These are phyloP conservation scores for Bactericera cockerelli DNA, from an alignment of 1,140 invertebrate species.

Conservation along the genomic window DNA sequence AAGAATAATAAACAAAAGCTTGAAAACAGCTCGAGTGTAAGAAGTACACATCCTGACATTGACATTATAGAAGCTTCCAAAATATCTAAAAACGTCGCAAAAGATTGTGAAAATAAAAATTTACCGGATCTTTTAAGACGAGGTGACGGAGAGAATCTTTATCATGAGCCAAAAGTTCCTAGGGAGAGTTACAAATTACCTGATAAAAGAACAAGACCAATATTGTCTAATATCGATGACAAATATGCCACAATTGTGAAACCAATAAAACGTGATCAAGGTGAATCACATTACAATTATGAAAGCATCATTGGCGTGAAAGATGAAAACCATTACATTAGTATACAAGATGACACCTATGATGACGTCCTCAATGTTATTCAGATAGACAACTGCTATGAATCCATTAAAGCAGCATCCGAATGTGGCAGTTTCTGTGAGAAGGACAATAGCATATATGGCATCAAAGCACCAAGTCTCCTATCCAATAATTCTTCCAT, in stretches of 20 bases:
- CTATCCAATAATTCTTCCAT: not conserved
- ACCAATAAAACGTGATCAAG: not conserved
- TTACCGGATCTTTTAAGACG: not conserved
- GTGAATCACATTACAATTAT: not conserved
- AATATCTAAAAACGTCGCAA: not conserved
- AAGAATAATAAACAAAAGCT: not conserved
- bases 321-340: not conserved
- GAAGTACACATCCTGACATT: not conserved
- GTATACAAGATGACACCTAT: not conserved
- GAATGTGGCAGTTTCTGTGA: slow-evolving; percentile 2
- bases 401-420: not conserved
- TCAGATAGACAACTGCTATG: slow-evolving; percentile 1
- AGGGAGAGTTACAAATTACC: too few relatives aligned
- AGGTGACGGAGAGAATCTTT: not conserved
- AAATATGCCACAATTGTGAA: not conserved
- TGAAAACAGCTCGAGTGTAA: not conserved
- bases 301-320: not conserved
- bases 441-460: slow-evolving; percentile 1
- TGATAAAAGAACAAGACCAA: not conserved
- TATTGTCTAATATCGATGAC: not conserved
- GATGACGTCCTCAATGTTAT: not conserved
- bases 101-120: not conserved
- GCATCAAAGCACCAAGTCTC: slow-evolving; percentile 1
- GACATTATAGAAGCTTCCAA: not conserved
- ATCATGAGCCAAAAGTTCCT: not conserved